Evolutionary conservation across 2,888 invertebrate species (phyloP).

Genomic region (Ferdinandea cuprea): DNA sequence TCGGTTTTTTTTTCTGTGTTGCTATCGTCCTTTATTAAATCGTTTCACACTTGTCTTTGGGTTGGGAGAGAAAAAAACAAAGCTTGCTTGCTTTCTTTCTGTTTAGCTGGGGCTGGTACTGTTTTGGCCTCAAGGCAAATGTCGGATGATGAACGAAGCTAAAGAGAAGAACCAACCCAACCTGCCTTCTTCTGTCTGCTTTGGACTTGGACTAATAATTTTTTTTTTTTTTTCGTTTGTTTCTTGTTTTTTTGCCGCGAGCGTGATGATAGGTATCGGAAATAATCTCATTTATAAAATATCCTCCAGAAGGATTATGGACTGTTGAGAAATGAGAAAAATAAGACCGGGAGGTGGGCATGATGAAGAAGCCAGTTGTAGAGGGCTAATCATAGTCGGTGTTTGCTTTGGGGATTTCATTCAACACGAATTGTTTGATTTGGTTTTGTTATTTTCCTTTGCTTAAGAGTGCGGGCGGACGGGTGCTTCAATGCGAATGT

Average conservation of each 20-base stretch:
- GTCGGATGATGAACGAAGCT: slow-evolving; percentile 57
- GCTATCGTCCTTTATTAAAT: slow-evolving; percentile 36
- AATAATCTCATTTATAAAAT: slow-evolving; percentile 74
- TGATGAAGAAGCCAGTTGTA: slow-evolving; percentile 11
- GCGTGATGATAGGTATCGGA: slow-evolving; percentile 69
- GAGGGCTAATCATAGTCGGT: slow-evolving; percentile 32
- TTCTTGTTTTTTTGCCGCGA: slow-evolving; percentile 15
- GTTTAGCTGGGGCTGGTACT: slow-evolving; percentile 25
- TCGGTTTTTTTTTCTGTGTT: neutral
- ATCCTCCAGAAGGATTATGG: slow-evolving; percentile 67
- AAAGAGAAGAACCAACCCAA: slow-evolving; percentile 8
- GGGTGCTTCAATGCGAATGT: slow-evolving; percentile 16
- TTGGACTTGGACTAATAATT: slow-evolving; percentile 68
- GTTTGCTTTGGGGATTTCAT: slow-evolving; percentile 30
- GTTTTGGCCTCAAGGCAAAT: slow-evolving; percentile 61
- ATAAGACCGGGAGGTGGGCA: slow-evolving; percentile 3
- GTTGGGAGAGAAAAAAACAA: too few species aligned
- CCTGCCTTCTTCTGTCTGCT: slow-evolving; percentile 15
- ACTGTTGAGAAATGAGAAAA: slow-evolving; percentile 30
- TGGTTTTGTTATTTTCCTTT: slow-evolving; percentile 19
- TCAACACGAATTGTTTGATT: slow-evolving; percentile 38
- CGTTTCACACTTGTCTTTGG: slow-evolving; percentile 58
- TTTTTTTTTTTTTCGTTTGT: slow-evolving; percentile 22
- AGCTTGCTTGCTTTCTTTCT: slow-evolving; percentile 5
- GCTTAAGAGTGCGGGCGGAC: slow-evolving; percentile 1